A percentile compares a stretch with the other conserved stretches of the same genome.
Evolutionary conservation across 2,113 vertebrate genomes (phyloP).

Genomic region (Ailuropoda melanoleuca): DNA sequence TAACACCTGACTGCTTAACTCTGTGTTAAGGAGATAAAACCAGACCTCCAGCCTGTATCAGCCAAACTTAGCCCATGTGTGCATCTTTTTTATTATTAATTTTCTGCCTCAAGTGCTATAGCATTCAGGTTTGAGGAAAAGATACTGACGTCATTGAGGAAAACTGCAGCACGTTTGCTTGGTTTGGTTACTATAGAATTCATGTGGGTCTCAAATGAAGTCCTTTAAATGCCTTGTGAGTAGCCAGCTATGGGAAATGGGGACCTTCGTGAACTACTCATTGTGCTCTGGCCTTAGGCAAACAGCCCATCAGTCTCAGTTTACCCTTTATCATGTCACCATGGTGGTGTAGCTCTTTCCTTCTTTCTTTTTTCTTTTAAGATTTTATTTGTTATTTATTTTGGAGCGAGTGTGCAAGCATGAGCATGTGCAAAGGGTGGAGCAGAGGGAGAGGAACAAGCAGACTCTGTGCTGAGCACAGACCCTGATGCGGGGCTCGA

Average conservation of each 20-base stretch:
- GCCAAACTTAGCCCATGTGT: background rate
- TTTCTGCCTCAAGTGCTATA: background rate
- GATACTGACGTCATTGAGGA: background rate
- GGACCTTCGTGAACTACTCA: background rate
- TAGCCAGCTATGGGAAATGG: background rate
- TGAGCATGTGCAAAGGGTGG: background rate
- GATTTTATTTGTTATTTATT: background rate
- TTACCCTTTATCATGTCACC: background rate
- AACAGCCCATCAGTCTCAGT: rapidly evolving
- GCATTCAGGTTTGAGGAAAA: background rate
- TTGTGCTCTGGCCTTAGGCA: background rate
- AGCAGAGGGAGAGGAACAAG: background rate
- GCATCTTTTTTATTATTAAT: background rate
- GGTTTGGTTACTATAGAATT: background rate
- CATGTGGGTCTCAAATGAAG: background rate
- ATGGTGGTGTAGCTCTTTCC: background rate
- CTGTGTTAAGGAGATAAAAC: background rate
- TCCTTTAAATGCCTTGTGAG: background rate
- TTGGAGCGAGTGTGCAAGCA: background rate
- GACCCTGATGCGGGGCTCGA: no score
- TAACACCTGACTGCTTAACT: background rate
- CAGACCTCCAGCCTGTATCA: background rate
- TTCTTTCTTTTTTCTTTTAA: background rate
- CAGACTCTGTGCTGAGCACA: no score
- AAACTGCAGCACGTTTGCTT: background rate